Evolutionary conservation across 2,797 vertebrate genomes (phyloP), one percentile per base, ranked within the genome.

Genomic region (Falco naumanni): DNA sequence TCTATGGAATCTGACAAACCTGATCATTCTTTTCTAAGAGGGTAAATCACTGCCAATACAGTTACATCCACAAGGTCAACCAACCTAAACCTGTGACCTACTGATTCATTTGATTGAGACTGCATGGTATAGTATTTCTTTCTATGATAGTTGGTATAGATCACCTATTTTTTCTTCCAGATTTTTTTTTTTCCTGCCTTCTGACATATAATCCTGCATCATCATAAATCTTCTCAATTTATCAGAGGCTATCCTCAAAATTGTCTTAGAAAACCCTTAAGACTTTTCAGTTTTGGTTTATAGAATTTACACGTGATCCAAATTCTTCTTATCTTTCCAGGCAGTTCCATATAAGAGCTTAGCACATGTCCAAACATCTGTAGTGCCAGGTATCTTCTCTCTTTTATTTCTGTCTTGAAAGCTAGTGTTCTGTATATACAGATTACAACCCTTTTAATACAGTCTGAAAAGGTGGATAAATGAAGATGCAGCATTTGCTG

Each of bases 311-410:
- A 59, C 12, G 29, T 29, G 4, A 56, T 87, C 56, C 2, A 43
- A 85, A 74, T 77, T 89, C 28, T 76, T 81, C 20, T 90, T 85
- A 66, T 91, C 75, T 91, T 93, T 87, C 54, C 70, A 77, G 74
- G 29, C 16, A 63, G 47, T 65, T 79, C 16, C 16, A 59, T 47
- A 22, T 12, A 84, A 65, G 17, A 92, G n/a, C 19, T 87, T 43
- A 89, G 20, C 26, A 71, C 2, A 11, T 37, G 19, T 69, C 50
- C 29, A 87, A 65, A 72, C 11, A 76, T 82, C 33, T 84, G 20
- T 54, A 76, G 14, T 18, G 12, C 34, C 63, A 16, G 7, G 2
- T 77, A 21, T 61, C 20, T 75, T 43, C 33, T 53, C 6, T 50
- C 5, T 71, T 80, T 63, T n/a, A 45, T 84, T 75, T 81, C 74